Evolutionary conservation across 2,797 vertebrate genomes (phyloP), one percentile per base, ranked within the genome.

Genomic region (Lepilemur ruficaudatus): DNA sequence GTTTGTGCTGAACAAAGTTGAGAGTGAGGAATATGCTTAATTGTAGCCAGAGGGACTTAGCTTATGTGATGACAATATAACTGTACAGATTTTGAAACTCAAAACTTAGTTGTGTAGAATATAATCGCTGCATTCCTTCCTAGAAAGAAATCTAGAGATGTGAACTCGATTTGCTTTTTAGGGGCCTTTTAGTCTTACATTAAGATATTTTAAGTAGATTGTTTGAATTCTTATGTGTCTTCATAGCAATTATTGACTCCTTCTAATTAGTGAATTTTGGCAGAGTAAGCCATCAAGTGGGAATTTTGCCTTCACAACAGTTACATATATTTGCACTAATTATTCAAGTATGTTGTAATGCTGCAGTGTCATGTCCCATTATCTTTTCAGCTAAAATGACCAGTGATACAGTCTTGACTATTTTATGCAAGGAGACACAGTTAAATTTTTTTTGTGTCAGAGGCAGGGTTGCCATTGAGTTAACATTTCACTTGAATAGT

Each of bases 261-360:
- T 94, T 84, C 43, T 50, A 84, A 94, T 96, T 85, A 92, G 35
- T 70, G 76, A 92, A 89, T 67, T 97, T 97, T 93, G 78, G 32
- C 55, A 61, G 50, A 72, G 61, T 72, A 95, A 78, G 12, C 41
- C 32, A 30, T 95, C 48, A 91, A 11, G 23, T 93, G 41, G 81
- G 81, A 87, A 75, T 69, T 96, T 92, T 69, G 65, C 50, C 57
- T 93, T 80, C n/a, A 69, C 32, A 87, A 13, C 20, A 69, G 69
- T 92, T 93, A 57, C 0, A 48, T 89, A 76, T 0, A 35, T 92
- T 92, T 92, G 46, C 89, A 67, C 25, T 93, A 88, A 63, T 89
- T 92, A 86, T 69, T 94, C 41, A 86, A 48, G 17, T 15, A 41
- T 70, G 55, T 48, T 72, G 17, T 87, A 86, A 65, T 89, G 22